A percentile compares a stretch with the other conserved stretches of the same genome.
Conservation (phyloP, 2,888 invertebrate species). For the Agrotis exclamationis region DNA sequence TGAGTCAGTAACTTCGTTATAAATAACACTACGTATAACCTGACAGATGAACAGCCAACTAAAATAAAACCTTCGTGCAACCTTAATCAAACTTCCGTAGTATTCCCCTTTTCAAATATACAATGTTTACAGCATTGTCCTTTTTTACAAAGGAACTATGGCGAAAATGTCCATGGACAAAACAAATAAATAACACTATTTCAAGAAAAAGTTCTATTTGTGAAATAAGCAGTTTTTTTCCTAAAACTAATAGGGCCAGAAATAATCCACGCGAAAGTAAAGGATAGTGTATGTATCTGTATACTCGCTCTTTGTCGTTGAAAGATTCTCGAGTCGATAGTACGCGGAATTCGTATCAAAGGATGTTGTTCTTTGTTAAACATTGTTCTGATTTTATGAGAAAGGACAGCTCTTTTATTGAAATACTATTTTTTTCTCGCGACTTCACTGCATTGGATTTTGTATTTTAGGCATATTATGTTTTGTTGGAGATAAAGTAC, state of each 20-base stretch:
- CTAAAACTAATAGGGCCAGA: slow-evolving; percentile 47
- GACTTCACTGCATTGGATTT: neutral
- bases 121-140: neutral
- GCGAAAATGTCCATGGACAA: slow-evolving; percentile 28
- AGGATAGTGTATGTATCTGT: slow-evolving; percentile 4
- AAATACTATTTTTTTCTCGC: neutral
- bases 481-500: no score
- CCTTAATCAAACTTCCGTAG: neutral
- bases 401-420: neutral
- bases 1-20: neutral
- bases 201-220: slow-evolving; percentile 25
- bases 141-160: slow-evolving; percentile 17
- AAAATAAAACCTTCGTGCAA: neutral
- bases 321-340: slow-evolving; percentile 17
- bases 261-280: slow-evolving; percentile 18
- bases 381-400: slow-evolving; percentile 22
- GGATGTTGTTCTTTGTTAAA: slow-evolving; percentile 21
- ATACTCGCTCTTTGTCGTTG: slow-evolving; percentile 21
- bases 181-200: slow-evolving; percentile 25
- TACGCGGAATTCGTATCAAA: slow-evolving; percentile 27
- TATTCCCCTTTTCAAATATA: slow-evolving; percentile 3
- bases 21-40: no score
- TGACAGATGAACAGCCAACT: neutral
- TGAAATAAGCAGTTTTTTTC: slow-evolving; percentile 53
- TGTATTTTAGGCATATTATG: neutral